Evolutionary conservation across 1,140 invertebrate species (phyloP).

Genomic region (Daktulosphaira vitifoliae): DNA sequence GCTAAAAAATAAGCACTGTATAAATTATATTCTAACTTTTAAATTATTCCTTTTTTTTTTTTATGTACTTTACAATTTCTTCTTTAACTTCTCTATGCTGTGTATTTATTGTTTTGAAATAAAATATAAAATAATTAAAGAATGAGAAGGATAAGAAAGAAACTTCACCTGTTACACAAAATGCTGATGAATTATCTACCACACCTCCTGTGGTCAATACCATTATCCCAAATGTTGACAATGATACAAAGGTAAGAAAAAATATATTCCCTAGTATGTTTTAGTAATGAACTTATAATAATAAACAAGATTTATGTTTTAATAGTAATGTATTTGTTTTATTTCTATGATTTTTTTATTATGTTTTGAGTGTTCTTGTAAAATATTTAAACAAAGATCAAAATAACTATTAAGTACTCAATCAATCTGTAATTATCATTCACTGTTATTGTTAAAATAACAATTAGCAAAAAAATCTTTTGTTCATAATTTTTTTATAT

Average conservation of each 20-base stretch:
- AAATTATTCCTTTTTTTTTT: constrained; percentile 50
- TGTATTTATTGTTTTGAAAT: constrained; percentile 24
- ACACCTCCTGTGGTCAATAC: constrained; percentile 6
- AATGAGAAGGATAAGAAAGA: constrained; percentile 30
- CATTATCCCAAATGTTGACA: constrained; percentile 16
- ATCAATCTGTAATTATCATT: not conserved
- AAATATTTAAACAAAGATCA: not conserved
- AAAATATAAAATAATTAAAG: constrained; percentile 30
- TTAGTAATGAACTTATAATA: not conserved
- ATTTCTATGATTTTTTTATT: not conserved
- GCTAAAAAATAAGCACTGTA: too few relatives aligned
- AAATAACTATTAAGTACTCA: constrained; percentile 21
- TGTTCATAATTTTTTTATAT: not conserved
- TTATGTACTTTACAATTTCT: constrained; percentile 6
- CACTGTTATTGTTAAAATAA: not conserved
- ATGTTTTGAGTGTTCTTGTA: not conserved
- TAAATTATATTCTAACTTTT: too few relatives aligned
- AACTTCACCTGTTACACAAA: constrained; percentile 12
- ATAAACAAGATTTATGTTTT: not conserved
- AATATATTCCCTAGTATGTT: not conserved
- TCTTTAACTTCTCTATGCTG: constrained; percentile 23
- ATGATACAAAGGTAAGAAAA: constrained; percentile 27
- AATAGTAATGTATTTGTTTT: not conserved
- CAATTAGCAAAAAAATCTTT: not conserved
- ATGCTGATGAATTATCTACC: constrained; percentile 2